These are phyloP conservation scores for Aspidiotus rigidus DNA, from an alignment of 2,888 invertebrate species.

Conservation along the genomic window DNA sequence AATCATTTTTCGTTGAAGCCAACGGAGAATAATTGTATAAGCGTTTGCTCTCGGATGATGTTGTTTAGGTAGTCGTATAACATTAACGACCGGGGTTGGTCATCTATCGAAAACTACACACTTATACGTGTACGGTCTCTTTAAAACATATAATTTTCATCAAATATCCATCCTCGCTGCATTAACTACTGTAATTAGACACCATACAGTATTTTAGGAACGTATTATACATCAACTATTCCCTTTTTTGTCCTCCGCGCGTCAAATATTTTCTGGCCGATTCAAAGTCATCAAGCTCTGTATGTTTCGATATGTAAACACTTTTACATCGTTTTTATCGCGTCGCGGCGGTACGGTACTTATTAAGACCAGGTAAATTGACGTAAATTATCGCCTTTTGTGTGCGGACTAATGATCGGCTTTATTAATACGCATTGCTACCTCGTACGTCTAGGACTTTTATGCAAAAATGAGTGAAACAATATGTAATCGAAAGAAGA, in stretches of 20 bases:
- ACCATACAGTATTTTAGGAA: conserved; percentile 19
- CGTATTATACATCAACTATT: conserved; percentile 6
- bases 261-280: conserved; percentile 2
- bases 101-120: conserved; percentile 31
- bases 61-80: conserved; percentile 31
- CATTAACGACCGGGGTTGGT: conserved; percentile 32
- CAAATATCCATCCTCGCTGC: conserved; percentile 26
- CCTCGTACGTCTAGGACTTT: too few relatives aligned
- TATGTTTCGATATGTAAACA: neutral
- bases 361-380: neutral
- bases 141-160: conserved; percentile 33
- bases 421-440: too few relatives aligned
- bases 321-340: neutral
- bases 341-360: neutral
- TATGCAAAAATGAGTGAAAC: too few relatives aligned
- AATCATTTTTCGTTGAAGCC: conserved; percentile 27
- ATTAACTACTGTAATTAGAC: conserved; percentile 28
- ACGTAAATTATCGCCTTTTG: too few relatives aligned
- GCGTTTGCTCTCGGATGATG: conserved; percentile 29
- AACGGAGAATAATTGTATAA: conserved; percentile 30
- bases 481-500: too few relatives aligned
- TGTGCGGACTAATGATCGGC: too few relatives aligned
- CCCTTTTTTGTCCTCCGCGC: neutral
- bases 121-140: conserved; percentile 26
- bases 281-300: neutral